Percentiles rank a stretch among this genome's conserved stretches.
phyloP scores from a whole-genome alignment of 2,797 vertebrate genomes.

The Enteromius trimaculatus region DNA sequence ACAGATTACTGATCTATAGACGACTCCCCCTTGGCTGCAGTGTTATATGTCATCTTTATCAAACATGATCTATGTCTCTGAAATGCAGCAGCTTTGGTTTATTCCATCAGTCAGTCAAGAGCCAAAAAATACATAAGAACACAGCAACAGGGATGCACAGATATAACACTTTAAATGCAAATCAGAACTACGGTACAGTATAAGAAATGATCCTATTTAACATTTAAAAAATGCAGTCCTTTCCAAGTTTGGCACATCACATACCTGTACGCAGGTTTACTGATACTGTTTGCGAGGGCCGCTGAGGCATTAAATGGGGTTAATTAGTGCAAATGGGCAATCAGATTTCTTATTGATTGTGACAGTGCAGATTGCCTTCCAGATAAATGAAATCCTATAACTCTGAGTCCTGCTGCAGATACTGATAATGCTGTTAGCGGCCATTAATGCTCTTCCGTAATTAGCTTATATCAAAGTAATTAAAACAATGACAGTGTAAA shows the following conservation, averaged over 20 bases:
- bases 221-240: not conserved
- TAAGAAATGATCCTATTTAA: slow-evolving; percentile 11
- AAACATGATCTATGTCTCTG: slow-evolving; percentile 55
- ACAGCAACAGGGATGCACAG: not conserved
- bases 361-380: slow-evolving; percentile 60
- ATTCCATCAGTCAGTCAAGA: slow-evolving; percentile 44
- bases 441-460: slow-evolving; percentile 55
- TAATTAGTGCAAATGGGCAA: slow-evolving; percentile 61
- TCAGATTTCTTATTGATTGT: slow-evolving; percentile 63
- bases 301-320: slow-evolving; percentile 61
- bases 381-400: slow-evolving; percentile 65
- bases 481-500: slow-evolving; percentile 53
- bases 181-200: slow-evolving; percentile 6
- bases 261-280: slow-evolving; percentile 15
- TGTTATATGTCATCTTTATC: slow-evolving; percentile 63
- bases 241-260: not conserved
- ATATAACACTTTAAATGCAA: slow-evolving; percentile 29
- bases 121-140: slow-evolving; percentile 7
- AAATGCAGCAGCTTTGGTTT: slow-evolving; percentile 48
- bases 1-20: slow-evolving; percentile 60
- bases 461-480: slow-evolving; percentile 62
- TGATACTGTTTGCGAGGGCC: slow-evolving; percentile 41
- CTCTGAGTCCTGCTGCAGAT: slow-evolving; percentile 45
- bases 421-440: slow-evolving; percentile 48
- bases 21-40: slow-evolving; percentile 18